phyloP scores from a whole-genome alignment of 1,140 invertebrate species.

The Aplysia californica region DNA sequence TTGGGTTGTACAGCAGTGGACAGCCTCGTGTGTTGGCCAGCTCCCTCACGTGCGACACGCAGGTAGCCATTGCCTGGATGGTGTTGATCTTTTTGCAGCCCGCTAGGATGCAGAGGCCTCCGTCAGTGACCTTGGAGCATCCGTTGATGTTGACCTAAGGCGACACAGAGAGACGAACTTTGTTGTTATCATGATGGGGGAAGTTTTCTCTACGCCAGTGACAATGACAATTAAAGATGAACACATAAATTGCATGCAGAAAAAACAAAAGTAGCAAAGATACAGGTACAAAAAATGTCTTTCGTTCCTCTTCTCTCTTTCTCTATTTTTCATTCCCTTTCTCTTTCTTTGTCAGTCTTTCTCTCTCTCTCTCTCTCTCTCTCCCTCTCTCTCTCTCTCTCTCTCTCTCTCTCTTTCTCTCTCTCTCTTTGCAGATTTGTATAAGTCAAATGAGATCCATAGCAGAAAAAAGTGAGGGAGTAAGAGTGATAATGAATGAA shows the following conservation, averaged over 20 bases:
- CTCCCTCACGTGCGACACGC: slow-evolving; percentile 16
- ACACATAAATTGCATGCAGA: not conserved
- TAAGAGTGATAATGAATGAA: no score
- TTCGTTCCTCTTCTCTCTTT: no score
- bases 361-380: no score
- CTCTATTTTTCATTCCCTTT: no score
- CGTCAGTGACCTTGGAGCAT: slow-evolving; percentile 29
- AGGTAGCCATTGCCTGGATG: slow-evolving; percentile 33
- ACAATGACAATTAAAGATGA: not conserved
- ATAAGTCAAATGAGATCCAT: no score
- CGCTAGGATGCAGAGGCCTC: slow-evolving; percentile 17
- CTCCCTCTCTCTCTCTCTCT: no score
- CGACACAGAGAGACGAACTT: not conserved
- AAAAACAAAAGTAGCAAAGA: not conserved
- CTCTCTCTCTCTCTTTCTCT: not conserved
- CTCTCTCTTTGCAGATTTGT: not conserved
- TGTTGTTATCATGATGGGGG: no score
- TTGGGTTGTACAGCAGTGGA: slow-evolving; percentile 26
- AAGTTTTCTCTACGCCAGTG: no score
- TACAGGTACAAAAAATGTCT: no score
- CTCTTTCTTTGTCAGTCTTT: no score
- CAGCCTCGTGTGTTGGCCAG: slow-evolving; percentile 28
- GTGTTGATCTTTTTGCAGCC: slow-evolving; percentile 7
- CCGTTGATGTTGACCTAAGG: slow-evolving; percentile 34
- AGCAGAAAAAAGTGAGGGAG: no score